Percentiles rank a stretch among this genome's conserved stretches.
These are phyloP conservation scores for Tetragonula clypearis DNA, from an alignment of 1,140 invertebrate species.

Conservation along the genomic window DNA sequence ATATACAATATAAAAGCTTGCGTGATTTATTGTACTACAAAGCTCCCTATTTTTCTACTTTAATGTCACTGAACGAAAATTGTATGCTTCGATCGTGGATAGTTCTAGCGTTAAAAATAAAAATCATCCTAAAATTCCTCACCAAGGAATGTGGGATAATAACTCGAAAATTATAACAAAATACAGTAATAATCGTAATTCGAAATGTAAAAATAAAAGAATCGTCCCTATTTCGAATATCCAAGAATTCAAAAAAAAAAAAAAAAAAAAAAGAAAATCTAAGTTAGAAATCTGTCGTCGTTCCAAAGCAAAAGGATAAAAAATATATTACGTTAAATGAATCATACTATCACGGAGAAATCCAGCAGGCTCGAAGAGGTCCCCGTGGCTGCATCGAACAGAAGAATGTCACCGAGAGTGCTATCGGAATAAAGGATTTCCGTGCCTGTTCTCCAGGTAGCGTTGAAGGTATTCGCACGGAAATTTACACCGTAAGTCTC, in stretches of 20 bases:
- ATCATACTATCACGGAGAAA: slow-evolving; percentile 55
- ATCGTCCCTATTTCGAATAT: not conserved
- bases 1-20: too few species aligned
- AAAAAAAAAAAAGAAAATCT: too few species aligned
- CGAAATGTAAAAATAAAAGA: too few species aligned
- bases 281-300: not conserved
- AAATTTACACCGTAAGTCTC: slow-evolving; percentile 49
- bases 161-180: too few species aligned
- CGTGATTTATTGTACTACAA: too few species aligned
- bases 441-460: slow-evolving; percentile 73
- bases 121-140: too few species aligned
- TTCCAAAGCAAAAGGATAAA: not conserved
- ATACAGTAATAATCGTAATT: too few species aligned
- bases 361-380: slow-evolving; percentile 56
- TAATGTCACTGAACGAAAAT: too few species aligned
- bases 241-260: not conserved
- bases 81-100: too few species aligned
- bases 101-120: too few species aligned
- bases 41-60: too few species aligned
- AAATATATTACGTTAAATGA: not conserved
- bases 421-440: slow-evolving; percentile 67
- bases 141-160: too few species aligned
- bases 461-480: slow-evolving; percentile 71
- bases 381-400: slow-evolving; percentile 65
- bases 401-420: slow-evolving; percentile 53